phyloP scores from a whole-genome alignment of 2,888 invertebrate species.

The Esperia sulphurella region DNA sequence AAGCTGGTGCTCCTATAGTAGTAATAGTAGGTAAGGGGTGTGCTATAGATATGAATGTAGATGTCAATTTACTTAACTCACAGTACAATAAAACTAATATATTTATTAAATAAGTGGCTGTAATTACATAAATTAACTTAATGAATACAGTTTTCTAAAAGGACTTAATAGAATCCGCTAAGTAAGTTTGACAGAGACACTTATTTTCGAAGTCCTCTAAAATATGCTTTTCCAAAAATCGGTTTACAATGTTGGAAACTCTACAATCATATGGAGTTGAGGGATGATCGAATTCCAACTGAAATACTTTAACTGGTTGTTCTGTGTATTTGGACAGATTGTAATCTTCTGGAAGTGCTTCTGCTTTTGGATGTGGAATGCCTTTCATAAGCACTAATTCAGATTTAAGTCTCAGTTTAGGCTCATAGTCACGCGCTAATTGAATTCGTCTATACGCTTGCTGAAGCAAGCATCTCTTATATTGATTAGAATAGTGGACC shows the following conservation, averaged over 20 bases:
- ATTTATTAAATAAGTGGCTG: constrained; percentile 20
- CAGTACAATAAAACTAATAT: too few species aligned
- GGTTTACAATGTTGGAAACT: constrained; percentile 44
- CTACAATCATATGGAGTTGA: constrained; percentile 31
- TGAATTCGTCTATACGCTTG: constrained; percentile 32
- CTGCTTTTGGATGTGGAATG: constrained; percentile 21
- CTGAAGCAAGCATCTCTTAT: constrained; percentile 28
- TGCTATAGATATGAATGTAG: too few species aligned
- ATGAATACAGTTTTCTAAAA: constrained; percentile 11
- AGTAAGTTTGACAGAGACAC: constrained; percentile 33
- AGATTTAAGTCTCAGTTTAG: constrained; percentile 35
- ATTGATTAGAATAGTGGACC: constrained; percentile 30
- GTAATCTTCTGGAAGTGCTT: constrained; percentile 33
- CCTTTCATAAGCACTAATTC: constrained; percentile 43
- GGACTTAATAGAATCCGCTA: constrained; percentile 14
- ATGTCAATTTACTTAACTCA: too few species aligned
- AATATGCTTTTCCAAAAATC: constrained; percentile 24
- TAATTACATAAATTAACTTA: constrained; percentile 17
- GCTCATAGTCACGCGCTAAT: constrained; percentile 33
- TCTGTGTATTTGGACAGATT: constrained; percentile 37
- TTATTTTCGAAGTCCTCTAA: constrained; percentile 32
- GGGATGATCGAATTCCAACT: constrained; percentile 31
- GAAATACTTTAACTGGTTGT: constrained; percentile 32
- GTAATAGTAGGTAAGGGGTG: too few species aligned
- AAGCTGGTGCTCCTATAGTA: too few species aligned